Evolutionary conservation across 1,140 invertebrate species (phyloP), one percentile per base, ranked within the genome.

Genomic region (Euglossa dilemma): DNA sequence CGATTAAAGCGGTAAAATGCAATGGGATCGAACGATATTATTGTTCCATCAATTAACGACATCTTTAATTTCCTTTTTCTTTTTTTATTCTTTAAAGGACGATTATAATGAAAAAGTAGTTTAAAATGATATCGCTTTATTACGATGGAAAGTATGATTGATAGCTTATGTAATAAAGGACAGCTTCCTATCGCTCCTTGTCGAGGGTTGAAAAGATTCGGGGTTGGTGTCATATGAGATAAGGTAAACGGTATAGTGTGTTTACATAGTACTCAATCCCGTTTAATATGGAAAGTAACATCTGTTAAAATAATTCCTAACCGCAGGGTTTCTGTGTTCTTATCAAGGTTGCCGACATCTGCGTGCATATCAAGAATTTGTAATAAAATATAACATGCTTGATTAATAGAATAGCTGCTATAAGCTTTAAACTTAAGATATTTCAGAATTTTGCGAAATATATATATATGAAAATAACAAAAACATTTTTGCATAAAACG

Each of bases 301-400:
- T 93, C 92, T 94, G 93, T 93, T 91, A 89, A 92, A 93, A 93
- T 92, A 92, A 91, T 88, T 87, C 89, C 83, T 82, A 88, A 89
- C 89, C 86, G 83, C 73, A 76, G 20, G 50, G 75, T 77, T 83
- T 83, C 71, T 72, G 25, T 78, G 20, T 66, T 28, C 70, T 91
- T 91, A 90, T 91, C 87, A 56, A 72, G 23, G 25, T 50, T 18
- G 14, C 47, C 47, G 71, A 87, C 91, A 92, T 85, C 90, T 92
- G 88, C 89, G 75, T 66, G n/a, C 25, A 25, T 66, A 36, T 67
- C 52, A 16, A 63, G 54, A 28, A 80, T 74, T 87, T 75, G 45
- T 25, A 77, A 67, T 52, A 36, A 50, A 52, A 5, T 43, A n/a
- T 47, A 43, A 47, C 25, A 25, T 1, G 61, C 50, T n/a, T 28